phyloP scores from a whole-genome alignment of 2,888 invertebrate genomes.

The Phorcus lineatus region DNA sequence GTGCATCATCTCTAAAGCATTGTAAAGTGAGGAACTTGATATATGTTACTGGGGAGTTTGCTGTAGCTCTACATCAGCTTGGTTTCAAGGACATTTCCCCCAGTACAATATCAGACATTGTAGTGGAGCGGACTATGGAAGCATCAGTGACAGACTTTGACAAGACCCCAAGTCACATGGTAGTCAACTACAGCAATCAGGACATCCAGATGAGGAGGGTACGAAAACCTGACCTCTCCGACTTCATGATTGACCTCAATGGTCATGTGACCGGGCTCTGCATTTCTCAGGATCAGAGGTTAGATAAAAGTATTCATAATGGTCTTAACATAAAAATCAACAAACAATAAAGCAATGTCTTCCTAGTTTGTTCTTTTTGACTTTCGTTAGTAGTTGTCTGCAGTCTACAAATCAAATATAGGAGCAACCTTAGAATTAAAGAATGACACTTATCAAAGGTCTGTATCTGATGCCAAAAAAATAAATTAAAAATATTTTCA shows the following conservation, averaged over 20 bases:
- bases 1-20: not conserved
- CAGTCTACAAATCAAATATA: too few relatives aligned
- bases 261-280: constrained; percentile 92
- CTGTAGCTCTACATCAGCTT: constrained; percentile 61
- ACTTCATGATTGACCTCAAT: constrained; percentile 87
- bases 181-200: constrained; percentile 62
- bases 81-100: constrained; percentile 58
- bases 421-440: too few relatives aligned
- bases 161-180: constrained; percentile 51
- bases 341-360: too few relatives aligned
- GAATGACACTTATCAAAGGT: too few relatives aligned
- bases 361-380: too few relatives aligned
- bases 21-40: constrained; percentile 41
- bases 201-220: constrained; percentile 51
- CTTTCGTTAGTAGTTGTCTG: too few relatives aligned
- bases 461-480: too few relatives aligned
- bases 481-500: too few relatives aligned
- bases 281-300: constrained; percentile 87
- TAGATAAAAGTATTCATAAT: constrained; percentile 38
- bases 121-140: not conserved
- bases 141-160: constrained; percentile 30
- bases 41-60: constrained; percentile 63
- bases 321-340: too few relatives aligned
- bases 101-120: not conserved
- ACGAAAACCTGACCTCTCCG: constrained; percentile 80